Evolutionary conservation across 2,113 vertebrate genomes (phyloP).

Genomic region (Upupa epops): DNA sequence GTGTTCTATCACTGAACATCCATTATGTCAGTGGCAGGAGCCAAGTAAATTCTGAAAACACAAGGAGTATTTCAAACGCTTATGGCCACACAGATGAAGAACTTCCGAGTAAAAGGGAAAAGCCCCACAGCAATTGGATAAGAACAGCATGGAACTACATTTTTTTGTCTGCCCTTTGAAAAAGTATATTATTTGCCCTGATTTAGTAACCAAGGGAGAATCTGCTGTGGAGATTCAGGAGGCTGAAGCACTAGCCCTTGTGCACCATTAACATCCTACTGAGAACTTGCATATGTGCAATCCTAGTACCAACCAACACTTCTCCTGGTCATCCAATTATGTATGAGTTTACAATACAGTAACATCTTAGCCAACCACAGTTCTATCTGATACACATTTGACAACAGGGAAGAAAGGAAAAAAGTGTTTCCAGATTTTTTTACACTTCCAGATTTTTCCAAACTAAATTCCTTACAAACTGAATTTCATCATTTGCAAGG

Average conservation of each 20-base stretch:
- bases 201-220: neutral
- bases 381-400: neutral
- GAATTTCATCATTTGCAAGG: neutral
- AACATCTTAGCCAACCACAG: neutral
- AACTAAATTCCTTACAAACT: neutral
- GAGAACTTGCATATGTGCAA: neutral
- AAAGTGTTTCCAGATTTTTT: neutral
- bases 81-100: neutral
- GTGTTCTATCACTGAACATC: neutral
- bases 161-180: neutral
- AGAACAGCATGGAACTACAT: neutral
- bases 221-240: neutral
- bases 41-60: neutral
- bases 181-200: neutral
- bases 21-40: neutral
- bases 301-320: neutral
- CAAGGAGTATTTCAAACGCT: neutral
- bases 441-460: neutral
- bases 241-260: neutral
- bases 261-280: neutral
- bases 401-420: neutral
- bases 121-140: neutral
- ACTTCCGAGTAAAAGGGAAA: neutral
- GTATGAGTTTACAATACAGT: neutral
- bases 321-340: neutral